phyloP scores from a whole-genome alignment of 2,888 invertebrate genomes.

The Zygothrica quintamaculata region DNA sequence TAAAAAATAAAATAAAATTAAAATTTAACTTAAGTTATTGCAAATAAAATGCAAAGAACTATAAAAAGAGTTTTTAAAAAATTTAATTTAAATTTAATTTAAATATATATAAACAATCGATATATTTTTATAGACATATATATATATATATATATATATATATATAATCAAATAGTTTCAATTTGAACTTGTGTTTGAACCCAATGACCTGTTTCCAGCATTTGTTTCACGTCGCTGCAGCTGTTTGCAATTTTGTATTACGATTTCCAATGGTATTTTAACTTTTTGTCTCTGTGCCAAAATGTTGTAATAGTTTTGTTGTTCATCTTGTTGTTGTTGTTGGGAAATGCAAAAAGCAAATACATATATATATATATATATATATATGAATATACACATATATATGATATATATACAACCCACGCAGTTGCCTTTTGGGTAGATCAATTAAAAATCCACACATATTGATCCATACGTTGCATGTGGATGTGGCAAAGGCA shows the following conservation, averaged over 20 bases:
- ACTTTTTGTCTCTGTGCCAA: constrained; percentile 53
- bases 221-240: constrained; percentile 23
- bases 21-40: no score
- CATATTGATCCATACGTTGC: constrained; percentile 41
- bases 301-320: constrained; percentile 59
- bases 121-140: no score
- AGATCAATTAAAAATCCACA: constrained; percentile 54
- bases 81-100: no score
- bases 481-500: constrained; percentile 35
- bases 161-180: not conserved
- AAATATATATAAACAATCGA: no score
- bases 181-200: not conserved
- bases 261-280: constrained; percentile 48
- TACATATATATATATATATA: constrained; percentile 19
- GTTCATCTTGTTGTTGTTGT: constrained; percentile 19
- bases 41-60: no score
- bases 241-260: constrained; percentile 39
- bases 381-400: constrained; percentile 15
- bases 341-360: constrained; percentile 28
- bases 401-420: no score
- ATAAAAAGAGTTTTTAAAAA: no score
- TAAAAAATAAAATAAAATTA: no score
- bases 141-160: no score
- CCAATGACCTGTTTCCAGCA: constrained; percentile 20
- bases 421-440: constrained; percentile 28